These are phyloP conservation scores for Cephonodes hylas DNA, from an alignment of 2,888 invertebrate species.

Conservation along the genomic window DNA sequence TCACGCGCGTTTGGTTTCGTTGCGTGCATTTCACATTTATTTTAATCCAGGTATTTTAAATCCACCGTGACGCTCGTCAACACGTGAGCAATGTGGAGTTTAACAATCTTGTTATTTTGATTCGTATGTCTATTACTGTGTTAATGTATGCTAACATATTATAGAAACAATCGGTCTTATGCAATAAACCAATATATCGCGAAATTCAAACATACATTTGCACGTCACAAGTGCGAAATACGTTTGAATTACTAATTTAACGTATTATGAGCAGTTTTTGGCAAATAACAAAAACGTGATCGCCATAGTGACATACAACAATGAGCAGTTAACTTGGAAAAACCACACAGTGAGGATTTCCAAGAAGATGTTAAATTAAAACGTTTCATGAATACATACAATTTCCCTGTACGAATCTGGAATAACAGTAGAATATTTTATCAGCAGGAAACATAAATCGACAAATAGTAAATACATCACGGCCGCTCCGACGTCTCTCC, in stretches of 20 bases:
- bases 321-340: slow-evolving; percentile 32
- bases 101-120: not conserved
- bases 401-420: not conserved
- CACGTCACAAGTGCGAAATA: slow-evolving; percentile 31
- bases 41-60: not conserved
- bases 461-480: not conserved
- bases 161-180: not conserved
- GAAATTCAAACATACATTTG: not conserved
- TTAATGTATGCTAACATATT: not conserved
- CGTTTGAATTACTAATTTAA: slow-evolving; percentile 30
- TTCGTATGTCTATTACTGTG: not conserved
- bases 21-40: slow-evolving; percentile 3
- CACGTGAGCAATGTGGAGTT: not conserved
- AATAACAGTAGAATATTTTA: slow-evolving; percentile 18
- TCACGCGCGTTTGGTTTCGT: not conserved
- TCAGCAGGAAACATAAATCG: slow-evolving; percentile 12
- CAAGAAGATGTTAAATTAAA: slow-evolving; percentile 21
- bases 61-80: not conserved
- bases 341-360: slow-evolving; percentile 26
- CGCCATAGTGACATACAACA: slow-evolving; percentile 28
- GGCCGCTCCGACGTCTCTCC: not conserved
- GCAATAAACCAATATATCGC: not conserved
- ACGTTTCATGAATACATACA: slow-evolving; percentile 4
- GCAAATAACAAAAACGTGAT: slow-evolving; percentile 36
- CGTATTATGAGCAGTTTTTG: slow-evolving; percentile 30